Evolutionary conservation across 2,888 invertebrate species (phyloP).

Genomic region (Ornithoptera priamus): DNA sequence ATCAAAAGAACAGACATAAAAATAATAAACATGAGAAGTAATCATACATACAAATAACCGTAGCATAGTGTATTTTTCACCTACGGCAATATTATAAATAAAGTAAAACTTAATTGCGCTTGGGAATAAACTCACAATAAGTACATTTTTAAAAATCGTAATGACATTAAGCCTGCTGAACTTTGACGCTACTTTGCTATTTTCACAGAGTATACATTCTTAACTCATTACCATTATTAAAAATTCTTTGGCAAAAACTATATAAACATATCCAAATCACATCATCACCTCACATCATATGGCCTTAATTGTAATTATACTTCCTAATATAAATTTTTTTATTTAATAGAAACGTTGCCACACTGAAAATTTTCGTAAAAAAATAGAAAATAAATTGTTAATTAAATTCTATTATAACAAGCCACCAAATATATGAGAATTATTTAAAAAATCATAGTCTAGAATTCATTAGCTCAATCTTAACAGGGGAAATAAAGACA

Average conservation of each 20-base stretch:
- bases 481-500: neutral
- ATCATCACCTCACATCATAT: conserved; percentile 37
- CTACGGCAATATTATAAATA: no score
- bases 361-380: neutral
- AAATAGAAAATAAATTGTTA: conserved; percentile 6
- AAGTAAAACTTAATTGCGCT: no score
- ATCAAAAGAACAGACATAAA: neutral
- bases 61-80: no score
- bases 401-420: neutral
- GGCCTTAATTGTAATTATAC: conserved; percentile 30
- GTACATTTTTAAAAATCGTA: neutral
- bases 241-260: conserved; percentile 57
- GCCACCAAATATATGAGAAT: neutral
- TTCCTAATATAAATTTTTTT: neutral
- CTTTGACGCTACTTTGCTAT: neutral
- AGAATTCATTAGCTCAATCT: neutral
- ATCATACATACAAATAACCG: no score
- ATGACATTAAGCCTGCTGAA: neutral
- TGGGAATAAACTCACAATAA: neutral
- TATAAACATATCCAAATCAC: conserved; percentile 39
- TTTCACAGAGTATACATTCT: neutral
- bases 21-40: neutral
- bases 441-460: neutral
- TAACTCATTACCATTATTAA: conserved; percentile 42
- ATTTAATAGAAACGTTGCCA: neutral